phyloP scores from a whole-genome alignment of 1,140 invertebrate species.

The Linepithema humile region DNA sequence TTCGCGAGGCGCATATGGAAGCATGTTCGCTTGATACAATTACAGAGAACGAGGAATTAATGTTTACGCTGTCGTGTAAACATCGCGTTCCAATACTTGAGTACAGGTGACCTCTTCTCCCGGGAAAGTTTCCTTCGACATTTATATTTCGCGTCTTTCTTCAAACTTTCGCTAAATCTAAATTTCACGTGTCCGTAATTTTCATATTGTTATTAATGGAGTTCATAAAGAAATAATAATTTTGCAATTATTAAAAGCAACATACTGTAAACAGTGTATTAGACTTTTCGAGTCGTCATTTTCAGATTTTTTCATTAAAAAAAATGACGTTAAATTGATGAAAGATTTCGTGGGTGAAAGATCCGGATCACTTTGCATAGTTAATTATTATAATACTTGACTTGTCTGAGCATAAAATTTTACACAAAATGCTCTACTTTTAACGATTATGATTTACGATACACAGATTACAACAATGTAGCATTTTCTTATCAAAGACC shows the following conservation, averaged over 20 bases:
- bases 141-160: background rate
- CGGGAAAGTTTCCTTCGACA: background rate
- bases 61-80: constrained; percentile 1
- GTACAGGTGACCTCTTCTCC: constrained; percentile 6
- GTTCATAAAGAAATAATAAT: too few relatives aligned
- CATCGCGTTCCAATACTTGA: background rate
- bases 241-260: too few relatives aligned
- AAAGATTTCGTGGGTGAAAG: too few relatives aligned
- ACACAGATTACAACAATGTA: background rate
- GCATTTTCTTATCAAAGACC: constrained; percentile 6
- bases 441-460: background rate
- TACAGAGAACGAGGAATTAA: background rate
- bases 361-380: background rate
- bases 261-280: too few relatives aligned
- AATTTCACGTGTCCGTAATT: background rate
- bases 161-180: background rate
- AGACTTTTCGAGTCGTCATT: too few relatives aligned
- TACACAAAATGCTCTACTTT: too few relatives aligned
- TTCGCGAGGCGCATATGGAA: background rate
- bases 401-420: background rate
- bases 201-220: too few relatives aligned
- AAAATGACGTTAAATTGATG: too few relatives aligned
- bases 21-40: background rate
- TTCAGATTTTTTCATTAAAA: too few relatives aligned
- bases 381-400: background rate